These are phyloP conservation scores for Drosophila greeni DNA, from an alignment of 2,888 invertebrate genomes.

Conservation along the genomic window DNA sequence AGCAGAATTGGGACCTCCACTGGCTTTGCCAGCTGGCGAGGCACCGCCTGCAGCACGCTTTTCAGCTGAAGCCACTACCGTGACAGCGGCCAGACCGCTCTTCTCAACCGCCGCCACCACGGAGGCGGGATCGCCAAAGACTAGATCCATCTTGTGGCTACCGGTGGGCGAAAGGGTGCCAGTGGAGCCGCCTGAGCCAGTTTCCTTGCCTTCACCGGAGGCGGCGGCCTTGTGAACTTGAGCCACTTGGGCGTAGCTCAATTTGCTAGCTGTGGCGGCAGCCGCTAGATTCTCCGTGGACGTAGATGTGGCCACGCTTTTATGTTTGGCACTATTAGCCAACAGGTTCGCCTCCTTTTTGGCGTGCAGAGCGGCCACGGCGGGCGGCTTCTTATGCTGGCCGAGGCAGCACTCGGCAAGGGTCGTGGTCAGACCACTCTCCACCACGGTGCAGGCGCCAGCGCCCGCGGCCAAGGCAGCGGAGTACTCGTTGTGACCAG, in stretches of 20 bases:
- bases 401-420: slow-evolving; percentile 70
- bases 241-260: slow-evolving; percentile 85
- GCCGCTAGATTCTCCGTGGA: slow-evolving; percentile 73
- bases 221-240: slow-evolving; percentile 81
- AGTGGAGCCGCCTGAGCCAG: slow-evolving; percentile 43
- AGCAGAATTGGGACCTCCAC: slow-evolving; percentile 35
- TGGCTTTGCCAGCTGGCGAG: slow-evolving; percentile 44
- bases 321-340: slow-evolving; percentile 76
- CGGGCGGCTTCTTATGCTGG: slow-evolving; percentile 70
- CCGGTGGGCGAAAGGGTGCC: slow-evolving; percentile 58
- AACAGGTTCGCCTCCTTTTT: slow-evolving; percentile 64
- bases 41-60: slow-evolving; percentile 49
- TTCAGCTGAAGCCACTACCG: slow-evolving; percentile 40
- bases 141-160: slow-evolving; percentile 62
- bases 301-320: slow-evolving; percentile 74
- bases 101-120: slow-evolving; percentile 43
- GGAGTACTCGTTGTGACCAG: slow-evolving; percentile 46
- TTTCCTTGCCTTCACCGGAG: slow-evolving; percentile 67
- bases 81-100: slow-evolving; percentile 37
- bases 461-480: slow-evolving; percentile 52
- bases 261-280: slow-evolving; percentile 68
- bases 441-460: slow-evolving; percentile 58
- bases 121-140: slow-evolving; percentile 47
- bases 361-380: slow-evolving; percentile 65
- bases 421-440: slow-evolving; percentile 80